Evolutionary conservation across 2,113 vertebrate species (phyloP), one percentile per base, ranked within the genome.

Genomic region (Campylomormyrus tamandua): DNA sequence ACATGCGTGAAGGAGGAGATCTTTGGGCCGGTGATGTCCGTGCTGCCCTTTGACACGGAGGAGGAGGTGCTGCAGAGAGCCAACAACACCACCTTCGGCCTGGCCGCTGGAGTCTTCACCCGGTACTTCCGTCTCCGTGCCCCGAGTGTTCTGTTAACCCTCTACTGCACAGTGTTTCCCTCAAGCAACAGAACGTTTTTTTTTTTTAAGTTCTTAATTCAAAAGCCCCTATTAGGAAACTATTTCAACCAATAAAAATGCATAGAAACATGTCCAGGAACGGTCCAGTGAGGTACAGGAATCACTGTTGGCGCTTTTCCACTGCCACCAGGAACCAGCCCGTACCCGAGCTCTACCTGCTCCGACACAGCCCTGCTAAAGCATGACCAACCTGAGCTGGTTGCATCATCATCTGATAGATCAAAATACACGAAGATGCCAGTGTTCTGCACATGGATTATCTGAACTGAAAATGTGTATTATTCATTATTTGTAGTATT

Each of bases 1-100:
- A 97, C 96, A 0, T 99, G 98, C 86, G 98, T 99, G 90, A 97
- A 96, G 91, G 98, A 99, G 92, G 98, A 99, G 95, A 99, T 99
- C 90, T 99, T 99, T 19, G 98, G 98, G 2, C 98, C 98, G 0
- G 98, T 99, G 35, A 99, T 99, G 98, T 97, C 98, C 0, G 96
- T 99, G 89, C 92, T 99, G 91, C 92, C 97, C 0, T 99, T 99
- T 91, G 97, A 98, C 94, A 98, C 97, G 0, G 98, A 99, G 92
- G 97, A 97, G 0, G 98, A 99, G 90, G 98, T 96, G 83, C 77
- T 99, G 83, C 89, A 94, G 90, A 96, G 98, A 92, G 98, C 98
- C 90, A 99, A 99, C 42, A 88, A 96, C 90, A 98, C 97, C 58
- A 95, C 95, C 2, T 99, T 96, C 24, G 98, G 98, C 49, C 89